Evolutionary conservation across 2,113 vertebrate species (phyloP), one percentile per base, ranked within the genome.

Genomic region (Mustelus asterias): DNA sequence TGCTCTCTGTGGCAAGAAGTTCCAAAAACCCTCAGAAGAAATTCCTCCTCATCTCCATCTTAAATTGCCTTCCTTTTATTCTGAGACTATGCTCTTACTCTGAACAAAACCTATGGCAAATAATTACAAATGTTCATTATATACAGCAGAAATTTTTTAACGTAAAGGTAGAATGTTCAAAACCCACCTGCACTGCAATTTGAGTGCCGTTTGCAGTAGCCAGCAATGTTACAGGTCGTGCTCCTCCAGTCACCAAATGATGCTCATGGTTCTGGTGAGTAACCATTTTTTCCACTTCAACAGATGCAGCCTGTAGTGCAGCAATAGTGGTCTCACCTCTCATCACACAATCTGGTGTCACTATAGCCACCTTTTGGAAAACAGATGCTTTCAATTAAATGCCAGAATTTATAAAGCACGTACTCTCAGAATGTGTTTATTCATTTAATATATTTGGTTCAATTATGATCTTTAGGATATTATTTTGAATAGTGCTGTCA

Each of bases 201-300:
- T 99, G 99, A 96, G 99, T 99, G 97, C 99, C 99, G 33, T 99
- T 99, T 96, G 99, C 99, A 24, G 99, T 99, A 96, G 99, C 99
- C 97, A 99, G 97, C 96, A 99, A 97, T 0, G 99, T 99, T 96
- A 99, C 98, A 48, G 99, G 98, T 96, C 99, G 98, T 48, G 98
- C 96, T 97, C 98, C 98, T 96, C 98, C 97, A 94, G 98, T 97
- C 96, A 98, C 97, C 96, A 98, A 96, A 44, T 98, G 98, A 96
- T 99, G 98, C 69, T 98, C 98, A 8, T 99, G 98, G 63, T 98
- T 98, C 33, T 98, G 99, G 95, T 99, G 99, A 95, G 97, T 97
- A 44, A 95, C 94, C 26, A 95, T 72, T 65, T 95, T 95, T 95
- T 95, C 94, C 96, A 99, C 98, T 96, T 98, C 98, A 70, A 98